Evolutionary conservation across 2,888 invertebrate species (phyloP), one percentile per base, ranked within the genome.

Genomic region (Meteorus colon): DNA sequence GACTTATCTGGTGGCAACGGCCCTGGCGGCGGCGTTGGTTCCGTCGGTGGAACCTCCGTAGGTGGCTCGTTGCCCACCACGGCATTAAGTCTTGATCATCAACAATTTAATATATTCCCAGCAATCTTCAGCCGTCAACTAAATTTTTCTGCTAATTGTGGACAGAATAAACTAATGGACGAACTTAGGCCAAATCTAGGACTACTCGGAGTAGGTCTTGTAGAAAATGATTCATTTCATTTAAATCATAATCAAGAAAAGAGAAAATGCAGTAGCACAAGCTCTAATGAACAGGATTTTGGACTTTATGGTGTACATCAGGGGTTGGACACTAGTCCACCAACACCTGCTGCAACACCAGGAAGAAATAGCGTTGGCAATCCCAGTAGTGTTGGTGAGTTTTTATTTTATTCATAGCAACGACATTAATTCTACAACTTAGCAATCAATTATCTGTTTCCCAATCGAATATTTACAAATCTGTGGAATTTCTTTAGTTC

Each of bases 81-180:
- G 87, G 91, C 91, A 85, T 92, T 92, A 85, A 92, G 92, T 83
- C 84, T 89, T 74, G 92, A 93, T 84, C 94, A 94, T 81, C 95
- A 96, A 89, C 96, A 96, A 91, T 96, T 96, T 92, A 96, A 96
- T 92, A 96, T 96, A 87, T 96, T 96, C 90, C 96, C 96, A 85
- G 96, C 96, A 78, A 96, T 96, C 89, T 96, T 96, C 90, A 96
- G 96, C 91, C 92, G 96, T 80, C 96, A 96, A 90, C 92, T 96
- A 84, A 96, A 96, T 90, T 96, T 96, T 90, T 93, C 94, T 69
- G 92, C 87, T 8, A 89, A 87, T 62, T 93, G 94, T 86, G 94
- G 94, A 37, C 94, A 95, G 86, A 94, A 94, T 83, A 95, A 95
- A 88, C 93, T 96, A 89, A 96, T 96, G 96, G 96, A 96, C 88